phyloP scores from a whole-genome alignment of 2,113 vertebrate genomes.

The Centropus unirufus region DNA sequence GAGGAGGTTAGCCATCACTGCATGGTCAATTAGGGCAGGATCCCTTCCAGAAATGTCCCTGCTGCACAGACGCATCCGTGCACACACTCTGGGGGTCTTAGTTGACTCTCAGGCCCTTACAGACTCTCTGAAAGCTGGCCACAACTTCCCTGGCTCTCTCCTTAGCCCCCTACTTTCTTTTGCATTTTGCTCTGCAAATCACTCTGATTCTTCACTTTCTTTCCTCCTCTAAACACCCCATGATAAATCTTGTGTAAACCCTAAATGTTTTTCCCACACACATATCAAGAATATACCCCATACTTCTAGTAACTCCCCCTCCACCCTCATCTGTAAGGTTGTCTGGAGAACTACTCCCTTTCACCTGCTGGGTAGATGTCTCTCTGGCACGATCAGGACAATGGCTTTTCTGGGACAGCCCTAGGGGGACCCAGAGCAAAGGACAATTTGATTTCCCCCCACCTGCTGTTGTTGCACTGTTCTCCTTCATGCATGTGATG shows the following conservation, averaged over 20 bases:
- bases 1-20: rapidly evolving
- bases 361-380: rapidly evolving
- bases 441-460: rapidly evolving
- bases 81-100: not conserved
- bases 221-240: not conserved
- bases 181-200: not conserved
- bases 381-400: not conserved
- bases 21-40: not conserved
- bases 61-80: not conserved
- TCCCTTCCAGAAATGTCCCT: not conserved
- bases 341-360: not conserved
- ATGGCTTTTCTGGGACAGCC: not conserved
- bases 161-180: not conserved
- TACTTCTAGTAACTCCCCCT: not conserved
- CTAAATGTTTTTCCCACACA: not conserved
- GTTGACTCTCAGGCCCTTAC: not conserved
- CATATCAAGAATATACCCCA: rapidly evolving
- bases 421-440: rapidly evolving
- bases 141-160: not conserved
- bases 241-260: not conserved
- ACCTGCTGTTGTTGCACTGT: not conserved
- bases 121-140: not conserved
- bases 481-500: rapidly evolving
- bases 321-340: no score
- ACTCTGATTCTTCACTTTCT: not conserved